Evolutionary conservation across 2,888 invertebrate species (phyloP), one percentile per base, ranked within the genome.

Genomic region (Auanema freiburgensis): DNA sequence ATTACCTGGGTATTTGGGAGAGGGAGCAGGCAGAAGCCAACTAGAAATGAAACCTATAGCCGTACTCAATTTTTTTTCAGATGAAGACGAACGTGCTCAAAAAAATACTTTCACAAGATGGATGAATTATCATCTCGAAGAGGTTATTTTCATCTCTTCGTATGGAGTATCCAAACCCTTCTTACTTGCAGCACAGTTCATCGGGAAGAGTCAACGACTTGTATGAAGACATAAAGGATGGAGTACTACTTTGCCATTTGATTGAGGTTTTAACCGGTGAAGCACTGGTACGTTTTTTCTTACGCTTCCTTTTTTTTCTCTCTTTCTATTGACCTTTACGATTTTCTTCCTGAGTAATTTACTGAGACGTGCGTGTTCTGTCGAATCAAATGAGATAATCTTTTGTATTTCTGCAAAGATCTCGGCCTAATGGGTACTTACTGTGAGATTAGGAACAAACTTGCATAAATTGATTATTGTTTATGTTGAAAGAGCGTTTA

Each of bases 261-360:
- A 76, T 83, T 51, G 83, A 83, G 72, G 83, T 81, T 41, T 74
- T 83, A 57, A 84, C 83, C 51, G 83, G 83, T 49, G 82, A 83
- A 57, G 77, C 79, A 43, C 65, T 83, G 64, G 82, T 82, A 56
- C 63, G 81, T 75, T 49, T 51, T 64, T 42, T 2, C 10, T n/a
- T 6, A 40, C 14, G 2, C 8, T 24, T 51, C 14, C 3, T 33
- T 44, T 57, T 18, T 4, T 43, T 23, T n/a, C 14, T 24, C 12
- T n/a, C 16, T 18, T 50, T 4, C 58, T 52, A 14, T 58, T 63
- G 24, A 14, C 41, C 12, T 33, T 33, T 33, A 33, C 33, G 33
- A 33, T 33, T 33, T 8, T 33, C 33, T 33, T 33, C 33, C 33
- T 33, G 33, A 33, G 33, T 33, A 33, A 33, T 33, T 33, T 8